phyloP scores from a whole-genome alignment of 2,113 vertebrate species.

The Hirundichthys speculiger region DNA sequence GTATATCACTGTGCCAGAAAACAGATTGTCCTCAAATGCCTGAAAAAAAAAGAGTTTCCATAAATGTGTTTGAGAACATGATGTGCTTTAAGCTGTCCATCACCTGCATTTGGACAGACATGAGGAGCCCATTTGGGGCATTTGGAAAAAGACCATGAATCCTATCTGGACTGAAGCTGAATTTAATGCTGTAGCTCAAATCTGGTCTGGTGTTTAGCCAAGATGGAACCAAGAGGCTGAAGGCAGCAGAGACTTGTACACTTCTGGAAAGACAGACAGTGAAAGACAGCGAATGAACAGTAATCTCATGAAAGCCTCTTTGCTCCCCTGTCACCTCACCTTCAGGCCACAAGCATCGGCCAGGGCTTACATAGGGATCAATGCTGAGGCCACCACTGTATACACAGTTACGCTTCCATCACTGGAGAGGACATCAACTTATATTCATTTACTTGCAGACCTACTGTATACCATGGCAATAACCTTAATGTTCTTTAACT shows the following conservation, averaged over 20 bases:
- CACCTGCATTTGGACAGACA: slow-evolving; percentile 5
- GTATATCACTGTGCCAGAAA: neutral
- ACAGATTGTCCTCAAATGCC: neutral
- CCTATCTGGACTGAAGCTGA: slow-evolving; percentile 24
- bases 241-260: slow-evolving; percentile 54
- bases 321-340: slow-evolving; percentile 70
- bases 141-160: slow-evolving; percentile 37
- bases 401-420: neutral
- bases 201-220: slow-evolving; percentile 24
- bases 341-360: slow-evolving; percentile 60
- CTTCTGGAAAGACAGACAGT: slow-evolving; percentile 27
- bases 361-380: slow-evolving; percentile 66
- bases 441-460: neutral
- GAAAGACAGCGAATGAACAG: slow-evolving; percentile 65
- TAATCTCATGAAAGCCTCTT: slow-evolving; percentile 81
- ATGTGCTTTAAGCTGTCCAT: neutral
- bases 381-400: slow-evolving; percentile 51
- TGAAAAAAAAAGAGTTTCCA: neutral
- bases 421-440: neutral
- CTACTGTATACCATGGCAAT: neutral
- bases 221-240: slow-evolving; percentile 33
- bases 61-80: neutral
- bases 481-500: neutral
- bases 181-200: slow-evolving; percentile 26
- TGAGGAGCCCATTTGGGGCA: neutral